A percentile compares a stretch with the other conserved stretches of the same genome.
Conservation (phyloP, 1,140 invertebrate genomes). For the Homarus americanus region DNA sequence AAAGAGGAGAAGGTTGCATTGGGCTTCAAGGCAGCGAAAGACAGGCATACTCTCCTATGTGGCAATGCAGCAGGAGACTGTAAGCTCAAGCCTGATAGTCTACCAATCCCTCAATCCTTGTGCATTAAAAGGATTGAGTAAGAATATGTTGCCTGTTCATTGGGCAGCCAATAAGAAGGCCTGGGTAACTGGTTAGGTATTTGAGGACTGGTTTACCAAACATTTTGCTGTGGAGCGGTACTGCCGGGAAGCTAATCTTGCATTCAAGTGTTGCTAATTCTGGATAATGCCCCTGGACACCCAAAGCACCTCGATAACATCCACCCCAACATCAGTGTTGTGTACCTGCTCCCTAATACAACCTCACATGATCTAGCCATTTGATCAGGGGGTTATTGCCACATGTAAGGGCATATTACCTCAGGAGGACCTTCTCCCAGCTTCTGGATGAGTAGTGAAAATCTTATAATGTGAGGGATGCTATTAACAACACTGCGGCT, state of each 20-base stretch:
- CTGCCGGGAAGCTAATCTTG: not conserved
- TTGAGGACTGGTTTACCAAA: slow-evolving; percentile 37
- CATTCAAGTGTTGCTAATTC: slow-evolving; percentile 18
- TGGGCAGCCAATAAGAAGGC: slow-evolving; percentile 16
- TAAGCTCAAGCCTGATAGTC: slow-evolving; percentile 16
- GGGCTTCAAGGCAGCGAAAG: slow-evolving; percentile 1
- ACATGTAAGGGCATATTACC: slow-evolving; percentile 75
- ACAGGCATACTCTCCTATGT: slow-evolving; percentile 2
- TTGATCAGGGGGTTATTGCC: slow-evolving; percentile 79
- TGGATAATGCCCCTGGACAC: slow-evolving; percentile 47
- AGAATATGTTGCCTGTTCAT: slow-evolving; percentile 10
- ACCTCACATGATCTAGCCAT: slow-evolving; percentile 79
- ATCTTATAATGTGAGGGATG: not conserved
- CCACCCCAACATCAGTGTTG: slow-evolving; percentile 76
- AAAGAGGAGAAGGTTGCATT: not conserved
- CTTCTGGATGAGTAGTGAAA: not conserved
- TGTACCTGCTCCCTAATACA: slow-evolving; percentile 79
- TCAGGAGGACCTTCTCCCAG: not conserved
- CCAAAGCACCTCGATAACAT: slow-evolving; percentile 20
- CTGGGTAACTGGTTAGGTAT: slow-evolving; percentile 26
- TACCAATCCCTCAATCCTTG: slow-evolving; percentile 4
- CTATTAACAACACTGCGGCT: not conserved
- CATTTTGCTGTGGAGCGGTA: slow-evolving; percentile 28
- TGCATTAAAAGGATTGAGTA: slow-evolving; percentile 1
- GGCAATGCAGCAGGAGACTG: slow-evolving; percentile 14